Conservation (phyloP, 2,113 vertebrate species). For the Chaetodon auriga region DNA sequence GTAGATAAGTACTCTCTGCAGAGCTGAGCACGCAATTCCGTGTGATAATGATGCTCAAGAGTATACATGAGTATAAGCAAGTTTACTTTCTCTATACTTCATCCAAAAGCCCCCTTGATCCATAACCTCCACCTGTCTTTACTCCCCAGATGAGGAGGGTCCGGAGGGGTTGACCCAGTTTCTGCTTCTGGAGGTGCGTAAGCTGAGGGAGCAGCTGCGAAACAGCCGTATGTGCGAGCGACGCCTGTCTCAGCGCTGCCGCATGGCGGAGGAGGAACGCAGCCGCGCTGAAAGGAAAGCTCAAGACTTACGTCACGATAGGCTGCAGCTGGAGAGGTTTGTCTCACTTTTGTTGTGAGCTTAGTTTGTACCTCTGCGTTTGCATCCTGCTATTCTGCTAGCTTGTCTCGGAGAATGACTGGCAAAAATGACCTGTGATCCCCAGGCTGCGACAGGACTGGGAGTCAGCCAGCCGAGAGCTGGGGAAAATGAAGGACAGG, state of each 20-base stretch:
- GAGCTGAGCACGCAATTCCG: neutral
- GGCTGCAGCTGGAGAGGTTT: conserved; percentile 88
- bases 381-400: too few species aligned
- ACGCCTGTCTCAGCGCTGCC: conserved; percentile 90
- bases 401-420: too few species aligned
- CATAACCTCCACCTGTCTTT: neutral
- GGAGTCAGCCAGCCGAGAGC: conserved; percentile 89
- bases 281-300: conserved; percentile 85
- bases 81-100: neutral
- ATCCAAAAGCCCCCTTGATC: neutral
- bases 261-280: conserved; percentile 90
- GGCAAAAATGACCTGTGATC: conserved; percentile 22
- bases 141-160: conserved; percentile 90
- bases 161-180: conserved; percentile 96
- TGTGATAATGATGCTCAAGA: neutral
- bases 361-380: too few species aligned
- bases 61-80: too few species aligned
- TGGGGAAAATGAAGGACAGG: conserved; percentile 91
- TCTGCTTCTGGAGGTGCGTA: conserved; percentile 93
- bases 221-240: conserved; percentile 89
- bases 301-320: conserved; percentile 87
- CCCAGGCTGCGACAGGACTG: conserved; percentile 90
- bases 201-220: conserved; percentile 90
- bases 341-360: too few species aligned
- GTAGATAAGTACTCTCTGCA: neutral